Evolutionary conservation across 2,888 invertebrate species (phyloP).

Genomic region (Coelopa pilipes): DNA sequence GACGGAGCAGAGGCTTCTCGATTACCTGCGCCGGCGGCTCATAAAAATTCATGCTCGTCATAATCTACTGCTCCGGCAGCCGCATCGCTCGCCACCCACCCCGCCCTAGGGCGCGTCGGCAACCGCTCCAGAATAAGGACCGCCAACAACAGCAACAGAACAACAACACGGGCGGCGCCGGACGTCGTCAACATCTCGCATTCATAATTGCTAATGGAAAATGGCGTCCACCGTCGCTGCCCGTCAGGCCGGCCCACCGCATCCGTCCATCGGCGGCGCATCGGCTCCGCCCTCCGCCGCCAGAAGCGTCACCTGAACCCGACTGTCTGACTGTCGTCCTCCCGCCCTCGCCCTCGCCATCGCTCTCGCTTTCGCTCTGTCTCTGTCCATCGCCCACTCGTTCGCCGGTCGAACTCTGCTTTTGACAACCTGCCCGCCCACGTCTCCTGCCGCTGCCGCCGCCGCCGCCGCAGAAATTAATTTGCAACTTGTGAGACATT

Average conservation of each 20-base stretch:
- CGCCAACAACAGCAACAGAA: constrained; percentile 25
- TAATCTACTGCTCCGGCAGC: background rate
- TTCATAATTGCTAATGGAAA: constrained; percentile 65
- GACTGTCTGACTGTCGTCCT: background rate
- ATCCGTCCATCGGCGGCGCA: constrained; percentile 2
- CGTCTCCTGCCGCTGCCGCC: background rate
- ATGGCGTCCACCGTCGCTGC: constrained; percentile 49
- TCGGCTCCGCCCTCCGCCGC: background rate
- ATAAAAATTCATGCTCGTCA: constrained; percentile 24
- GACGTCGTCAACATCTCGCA: constrained; percentile 49
- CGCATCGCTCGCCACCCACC: background rate
- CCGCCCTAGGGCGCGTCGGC: background rate
- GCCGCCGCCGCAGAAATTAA: constrained; percentile 62
- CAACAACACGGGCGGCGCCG: constrained; percentile 33
- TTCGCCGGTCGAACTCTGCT: background rate
- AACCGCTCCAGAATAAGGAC: background rate
- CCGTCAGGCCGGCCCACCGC: too few species aligned
- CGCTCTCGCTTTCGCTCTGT: background rate
- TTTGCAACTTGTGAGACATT: constrained; percentile 63
- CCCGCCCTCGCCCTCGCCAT: background rate
- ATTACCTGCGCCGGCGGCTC: background rate
- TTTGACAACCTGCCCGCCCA: background rate
- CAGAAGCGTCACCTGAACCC: background rate
- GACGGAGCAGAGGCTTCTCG: background rate
- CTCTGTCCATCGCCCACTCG: background rate